Base-by-base conservation (phyloP, 2,797 vertebrate genomes). In the Phalanger gymnotis region DNA sequence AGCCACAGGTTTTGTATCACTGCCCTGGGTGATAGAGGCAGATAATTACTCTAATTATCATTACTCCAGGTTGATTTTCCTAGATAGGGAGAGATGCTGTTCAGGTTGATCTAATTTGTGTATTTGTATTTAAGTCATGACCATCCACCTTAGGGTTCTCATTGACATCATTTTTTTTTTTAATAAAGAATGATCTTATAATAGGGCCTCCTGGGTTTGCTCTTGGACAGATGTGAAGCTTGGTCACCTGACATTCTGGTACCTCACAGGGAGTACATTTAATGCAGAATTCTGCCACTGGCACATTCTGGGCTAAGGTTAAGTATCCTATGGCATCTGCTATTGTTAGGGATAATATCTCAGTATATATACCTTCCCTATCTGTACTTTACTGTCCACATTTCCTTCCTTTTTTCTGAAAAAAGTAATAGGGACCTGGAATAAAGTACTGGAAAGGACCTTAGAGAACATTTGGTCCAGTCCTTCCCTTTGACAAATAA, bases 11-110 rank as follows among this genome's bases (percentile, higher is more conserved):
- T 95, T 97, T 91, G 94, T 94, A 6, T 94, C 58, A 66, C 93
- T 54, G 90, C 94, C 55, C 58, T 87, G 93, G 94, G 93, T 93
- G 92, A 92, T 25, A 34, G 91, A 90, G 58, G 66, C 91, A 87
- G 94, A 95, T 97, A 96, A 97, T 98, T 95, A 92, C 93, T 52
- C 87, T 90, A 57, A 93, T 95, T 95, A 31, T 89, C 55, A 94
- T 97, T 56, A 90, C 90, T 51, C 90, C 5, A 58, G 94, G 94
- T 94, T 96, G 94, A 73, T 96, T 95, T 90, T 96, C 95, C 61
- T 92, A 92, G 93, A 55, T 73, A 92, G 91, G 90, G 93, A 89
- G 92, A 89, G 94, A 91, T 53, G 27, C 87, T 54, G 51, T 89
- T 92, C 53, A 55, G 53, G 81, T 73, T 53, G 94, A 92, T 93